phyloP scores from a whole-genome alignment of 1,140 invertebrate genomes.

The Gryon sp. region DNA sequence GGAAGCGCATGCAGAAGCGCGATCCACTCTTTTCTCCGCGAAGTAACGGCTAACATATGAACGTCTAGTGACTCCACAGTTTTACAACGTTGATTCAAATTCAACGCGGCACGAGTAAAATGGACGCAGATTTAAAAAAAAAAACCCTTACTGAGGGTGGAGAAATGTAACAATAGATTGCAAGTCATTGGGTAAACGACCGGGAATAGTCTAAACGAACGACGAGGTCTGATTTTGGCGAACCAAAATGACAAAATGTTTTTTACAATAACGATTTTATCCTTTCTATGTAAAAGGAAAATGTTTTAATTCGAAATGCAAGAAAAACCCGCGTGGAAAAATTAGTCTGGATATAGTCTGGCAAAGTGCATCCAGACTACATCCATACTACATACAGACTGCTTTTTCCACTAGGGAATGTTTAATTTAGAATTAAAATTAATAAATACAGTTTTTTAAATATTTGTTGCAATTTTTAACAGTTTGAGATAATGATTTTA shows the following conservation, averaged over 20 bases:
- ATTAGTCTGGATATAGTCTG: too few relatives aligned
- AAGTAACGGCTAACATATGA: slow-evolving; percentile 77
- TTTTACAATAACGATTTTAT: slow-evolving; percentile 24
- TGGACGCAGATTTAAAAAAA: slow-evolving; percentile 71
- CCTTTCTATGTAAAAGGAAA: too few relatives aligned
- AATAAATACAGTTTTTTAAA: too few relatives aligned
- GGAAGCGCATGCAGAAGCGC: slow-evolving; percentile 46
- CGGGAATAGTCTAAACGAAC: slow-evolving; percentile 77
- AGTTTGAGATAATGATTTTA: too few relatives aligned
- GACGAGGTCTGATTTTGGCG: slow-evolving; percentile 74
- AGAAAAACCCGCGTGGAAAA: too few relatives aligned
- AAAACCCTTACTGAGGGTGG: slow-evolving; percentile 59
- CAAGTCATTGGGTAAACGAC: slow-evolving; percentile 80
- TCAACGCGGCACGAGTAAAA: slow-evolving; percentile 69
- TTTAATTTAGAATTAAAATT: too few relatives aligned
- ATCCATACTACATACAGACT: too few relatives aligned
- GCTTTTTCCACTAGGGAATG: too few relatives aligned
- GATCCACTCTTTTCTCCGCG: slow-evolving; percentile 61
- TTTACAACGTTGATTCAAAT: slow-evolving; percentile 76
- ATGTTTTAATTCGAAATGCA: too few relatives aligned
- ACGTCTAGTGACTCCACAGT: slow-evolving; percentile 76
- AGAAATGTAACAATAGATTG: slow-evolving; percentile 75
- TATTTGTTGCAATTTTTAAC: too few relatives aligned
- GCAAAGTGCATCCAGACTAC: too few relatives aligned
- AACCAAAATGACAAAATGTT: slow-evolving; percentile 11